Percentiles rank a stretch among this genome's conserved stretches.
phyloP scores from a whole-genome alignment of 2,888 invertebrate species.

The Pheosia tremula region DNA sequence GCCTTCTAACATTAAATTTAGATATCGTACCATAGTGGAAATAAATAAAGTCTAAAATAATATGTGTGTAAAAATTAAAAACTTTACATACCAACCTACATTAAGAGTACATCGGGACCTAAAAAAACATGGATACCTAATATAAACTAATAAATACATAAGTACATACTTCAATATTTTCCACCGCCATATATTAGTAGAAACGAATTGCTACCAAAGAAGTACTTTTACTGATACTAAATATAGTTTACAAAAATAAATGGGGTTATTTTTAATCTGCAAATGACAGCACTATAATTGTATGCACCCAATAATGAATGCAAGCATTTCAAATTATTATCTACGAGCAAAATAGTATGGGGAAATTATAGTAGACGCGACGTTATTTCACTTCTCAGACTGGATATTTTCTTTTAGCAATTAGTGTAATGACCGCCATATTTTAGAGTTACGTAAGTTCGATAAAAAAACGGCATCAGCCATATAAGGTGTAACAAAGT shows the following conservation, averaged over 20 bases:
- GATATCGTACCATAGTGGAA: too few relatives aligned
- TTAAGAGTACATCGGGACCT: too few relatives aligned
- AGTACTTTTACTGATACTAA: not conserved
- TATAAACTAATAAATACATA: too few relatives aligned
- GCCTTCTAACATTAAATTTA: too few relatives aligned
- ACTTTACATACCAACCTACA: too few relatives aligned
- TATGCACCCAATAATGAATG: slow-evolving; percentile 23
- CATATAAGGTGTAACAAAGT: too few relatives aligned
- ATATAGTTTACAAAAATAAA: slow-evolving; percentile 30
- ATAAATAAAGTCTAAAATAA: too few relatives aligned
- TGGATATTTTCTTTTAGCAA: slow-evolving; percentile 31
- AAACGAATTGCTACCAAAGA: slow-evolving; percentile 14
- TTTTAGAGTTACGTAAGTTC: slow-evolving; percentile 28
- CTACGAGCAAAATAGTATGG: slow-evolving; percentile 41
- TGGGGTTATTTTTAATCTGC: slow-evolving; percentile 20
- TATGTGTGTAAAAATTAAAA: too few relatives aligned
- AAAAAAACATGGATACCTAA: too few relatives aligned
- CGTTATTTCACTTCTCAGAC: slow-evolving; percentile 25
- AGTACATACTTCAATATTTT: too few relatives aligned
- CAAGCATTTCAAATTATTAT: slow-evolving; percentile 48
- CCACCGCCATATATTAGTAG: slow-evolving; percentile 3
- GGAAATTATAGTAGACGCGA: slow-evolving; percentile 25
- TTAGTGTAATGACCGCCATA: slow-evolving; percentile 36
- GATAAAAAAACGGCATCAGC: slow-evolving; percentile 4
- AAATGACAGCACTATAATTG: not conserved